Evolutionary conservation across 2,888 invertebrate species (phyloP).

Genomic region (Heliothis peltigera): DNA sequence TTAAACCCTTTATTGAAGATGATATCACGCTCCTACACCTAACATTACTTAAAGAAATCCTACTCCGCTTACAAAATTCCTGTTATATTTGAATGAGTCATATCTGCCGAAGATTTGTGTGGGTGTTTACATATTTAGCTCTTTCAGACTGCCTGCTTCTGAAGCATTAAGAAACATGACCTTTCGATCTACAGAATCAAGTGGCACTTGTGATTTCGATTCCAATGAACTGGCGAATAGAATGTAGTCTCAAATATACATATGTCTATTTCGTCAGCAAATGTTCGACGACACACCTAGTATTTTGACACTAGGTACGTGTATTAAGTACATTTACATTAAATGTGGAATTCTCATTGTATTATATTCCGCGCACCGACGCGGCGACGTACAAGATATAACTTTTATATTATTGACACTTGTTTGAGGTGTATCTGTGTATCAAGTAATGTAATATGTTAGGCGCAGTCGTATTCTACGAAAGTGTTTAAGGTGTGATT

Average conservation of each 20-base stretch:
- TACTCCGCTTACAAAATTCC: not conserved
- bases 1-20: slow-evolving; percentile 12
- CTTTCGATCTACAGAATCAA: slow-evolving; percentile 14
- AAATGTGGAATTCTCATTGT: not conserved
- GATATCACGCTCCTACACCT: not conserved
- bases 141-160: not conserved
- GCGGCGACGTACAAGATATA: slow-evolving; percentile 8
- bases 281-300: not conserved
- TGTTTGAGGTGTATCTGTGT: slow-evolving; percentile 16
- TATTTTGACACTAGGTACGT: too few relatives aligned
- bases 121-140: not conserved
- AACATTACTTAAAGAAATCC: not conserved
- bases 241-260: too few relatives aligned
- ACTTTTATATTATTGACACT: slow-evolving; percentile 16
- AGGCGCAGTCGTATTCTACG: slow-evolving; percentile 44
- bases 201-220: not conserved
- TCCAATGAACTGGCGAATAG: too few relatives aligned
- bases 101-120: not conserved
- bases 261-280: not conserved
- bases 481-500: slow-evolving; percentile 49
- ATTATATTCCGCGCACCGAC: not conserved
- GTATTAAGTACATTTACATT: not conserved
- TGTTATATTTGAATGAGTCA: not conserved
- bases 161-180: slow-evolving; percentile 3
- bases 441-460: slow-evolving; percentile 37